Evolutionary conservation across 2,113 vertebrate species (phyloP), one percentile per base, ranked within the genome.

Genomic region (Shinisaurus crocodilurus): DNA sequence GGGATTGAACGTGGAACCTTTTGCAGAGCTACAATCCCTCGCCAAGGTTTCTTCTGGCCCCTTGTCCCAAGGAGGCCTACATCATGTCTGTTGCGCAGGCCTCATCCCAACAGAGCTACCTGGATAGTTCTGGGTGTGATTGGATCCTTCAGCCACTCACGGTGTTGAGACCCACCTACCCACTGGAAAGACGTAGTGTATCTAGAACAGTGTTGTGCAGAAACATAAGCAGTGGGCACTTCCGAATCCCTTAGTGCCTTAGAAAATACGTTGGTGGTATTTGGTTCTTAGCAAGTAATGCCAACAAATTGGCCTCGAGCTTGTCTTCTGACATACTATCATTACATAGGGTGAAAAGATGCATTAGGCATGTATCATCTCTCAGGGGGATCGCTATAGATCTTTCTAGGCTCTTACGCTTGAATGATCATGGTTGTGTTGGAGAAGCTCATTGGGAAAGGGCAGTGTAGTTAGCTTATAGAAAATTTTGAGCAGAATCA

Each of bases 401-500:
- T 40, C 34, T 81, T 48, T 70, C 34, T 67, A n/a, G 12, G 23
- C 60, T 67, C 20, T 89, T 93, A 50, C 27, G 34, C 81, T 90
- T 86, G 86, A 3, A 84, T 84, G 25, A 84, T 84, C 60, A 69
- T 45, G 13, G 37, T 32, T 12, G 37, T 69, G 34, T 57, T 40
- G 20, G 57, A 63, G 27, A 25, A 67, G 12, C 27, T 25, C 13
- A 45, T 84, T 13, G 29, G 37, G 37, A 84, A 67, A 40, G 34
- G 34, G 20, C 54, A 63, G 1, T 60, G 48, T 32, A 32, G 1
- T 1, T 84, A 0, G 0, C 34, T 92, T 0, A 0, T 76, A 37
- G 85, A 87, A 0, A 0, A 82, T 83, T 91, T 80, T 90, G 90
- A 96, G 88, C 65, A 45, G 69, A 95, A 63, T 77, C 92, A 82